Evolutionary conservation across 1,140 invertebrate species (phyloP).

Genomic region (Lepidurus couesii): DNA sequence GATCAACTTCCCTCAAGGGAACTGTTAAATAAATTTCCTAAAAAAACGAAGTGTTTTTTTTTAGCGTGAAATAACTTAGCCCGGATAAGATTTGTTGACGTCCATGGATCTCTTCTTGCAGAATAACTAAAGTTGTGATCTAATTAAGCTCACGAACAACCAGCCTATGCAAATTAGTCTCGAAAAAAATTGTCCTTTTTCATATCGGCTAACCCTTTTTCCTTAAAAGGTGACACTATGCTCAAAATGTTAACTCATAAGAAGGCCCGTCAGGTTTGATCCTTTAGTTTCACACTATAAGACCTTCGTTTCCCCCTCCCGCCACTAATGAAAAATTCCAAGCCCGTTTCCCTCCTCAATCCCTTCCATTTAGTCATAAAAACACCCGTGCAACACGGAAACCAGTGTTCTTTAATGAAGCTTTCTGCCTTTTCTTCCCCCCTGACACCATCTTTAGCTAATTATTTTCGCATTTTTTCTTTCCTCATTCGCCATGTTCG

Average conservation of each 20-base stretch:
- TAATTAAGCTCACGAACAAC: no score
- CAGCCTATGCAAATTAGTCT: no score
- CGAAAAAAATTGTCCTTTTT: no score
- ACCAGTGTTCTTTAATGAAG: neutral
- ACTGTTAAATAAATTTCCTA: no score
- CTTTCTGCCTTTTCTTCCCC: conserved; percentile 9
- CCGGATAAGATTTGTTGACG: no score
- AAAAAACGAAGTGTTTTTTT: no score
- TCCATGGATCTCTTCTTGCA: no score
- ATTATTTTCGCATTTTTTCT: conserved; percentile 11
- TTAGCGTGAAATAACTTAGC: no score
- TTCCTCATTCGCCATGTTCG: neutral
- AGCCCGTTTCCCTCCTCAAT: neutral
- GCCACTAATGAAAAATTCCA: conserved; percentile 19
- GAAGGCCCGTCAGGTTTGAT: neutral
- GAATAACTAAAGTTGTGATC: no score
- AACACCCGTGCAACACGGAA: neutral
- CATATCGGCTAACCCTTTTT: no score
- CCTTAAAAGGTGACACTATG: no score
- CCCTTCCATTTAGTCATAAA: conserved; percentile 4
- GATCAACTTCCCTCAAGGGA: no score
- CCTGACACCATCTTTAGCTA: conserved; percentile 3
- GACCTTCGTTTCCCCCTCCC: neutral
- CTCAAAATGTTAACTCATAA: neutral
- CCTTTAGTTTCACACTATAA: neutral